Evolutionary conservation across 2,888 invertebrate species (phyloP), one percentile per base, ranked within the genome.

Genomic region (Trissolcus japonicus): DNA sequence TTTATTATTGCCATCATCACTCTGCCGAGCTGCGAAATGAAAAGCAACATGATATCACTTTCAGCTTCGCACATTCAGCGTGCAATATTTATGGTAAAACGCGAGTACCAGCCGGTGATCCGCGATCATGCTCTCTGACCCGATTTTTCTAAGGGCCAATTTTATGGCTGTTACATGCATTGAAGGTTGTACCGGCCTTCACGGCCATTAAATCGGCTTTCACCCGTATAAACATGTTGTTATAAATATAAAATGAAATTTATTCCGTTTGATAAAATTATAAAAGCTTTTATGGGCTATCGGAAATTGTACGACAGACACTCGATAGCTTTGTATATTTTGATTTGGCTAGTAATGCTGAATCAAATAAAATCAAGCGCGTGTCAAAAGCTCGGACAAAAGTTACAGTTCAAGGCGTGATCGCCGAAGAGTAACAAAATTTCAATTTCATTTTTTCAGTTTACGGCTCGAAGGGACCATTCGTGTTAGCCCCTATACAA

Each of bases 71-170:
- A 51, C 21, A 25, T 48, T 14, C n/a, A 35, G 25, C 17, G 57
- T 59, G 67, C 63, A 72, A 71, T 69, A 75, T 73, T 73, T 69
- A 73, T 67, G 55, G 62, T 40, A 54, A 76, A 76, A 60, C 29
- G 71, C 48, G 63, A 67, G 72, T 59, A 56, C 43, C 61, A 74
- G 16, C 55, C 74, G 71, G 35, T 62, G 78, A 78, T 71, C 71
- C 71, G 71, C 62, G 43, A 72, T 78, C 53, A 78, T 78, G 78
- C 72, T 75, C 75, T 68, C 55, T 78, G 78, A 78, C 75, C 78
- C 67, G 75, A 75, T 78, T 78, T 71, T 74, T 51, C 62, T 65
- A 72, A 78, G 78, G 75, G 72, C 72, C 78, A 69, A 72, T 78
- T 78, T 78, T 78, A 75, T 78, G 66, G 61, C 17, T 50, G 77